These are phyloP conservation scores for Isaurus tuberculatus DNA, from an alignment of 92 coral and sea anemone genomes.

Conservation along the genomic window DNA sequence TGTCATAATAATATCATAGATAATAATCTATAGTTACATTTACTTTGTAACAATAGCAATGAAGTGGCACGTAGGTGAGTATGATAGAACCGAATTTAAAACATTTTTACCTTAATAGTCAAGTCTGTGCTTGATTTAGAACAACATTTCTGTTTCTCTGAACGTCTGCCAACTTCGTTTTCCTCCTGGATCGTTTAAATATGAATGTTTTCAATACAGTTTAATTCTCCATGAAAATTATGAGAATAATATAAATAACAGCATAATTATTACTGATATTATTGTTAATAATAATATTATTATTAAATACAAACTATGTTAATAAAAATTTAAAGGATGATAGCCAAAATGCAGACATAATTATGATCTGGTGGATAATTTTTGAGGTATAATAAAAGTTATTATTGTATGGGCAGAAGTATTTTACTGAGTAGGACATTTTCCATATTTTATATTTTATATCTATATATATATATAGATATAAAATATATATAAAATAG, in stretches of 20 bases:
- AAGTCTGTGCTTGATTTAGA: constrained; percentile 3
- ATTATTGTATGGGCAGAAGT: not conserved
- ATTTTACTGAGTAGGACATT: too few species aligned
- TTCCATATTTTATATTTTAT: too few species aligned
- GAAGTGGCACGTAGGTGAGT: not conserved
- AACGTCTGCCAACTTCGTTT: not conserved
- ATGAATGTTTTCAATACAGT: not conserved
- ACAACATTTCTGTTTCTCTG: not conserved
- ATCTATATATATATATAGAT: too few species aligned
- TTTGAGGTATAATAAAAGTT: too few species aligned
- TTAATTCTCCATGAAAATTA: not conserved
- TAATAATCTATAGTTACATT: not conserved
- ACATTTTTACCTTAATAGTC: not conserved
- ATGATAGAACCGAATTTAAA: not conserved
- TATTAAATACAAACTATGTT: too few species aligned
- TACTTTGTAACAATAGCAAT: not conserved
- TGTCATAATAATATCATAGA: not conserved
- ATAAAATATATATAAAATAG: too few species aligned
- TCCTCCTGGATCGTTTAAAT: not conserved
- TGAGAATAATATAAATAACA: not conserved
- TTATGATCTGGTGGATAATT: too few species aligned
- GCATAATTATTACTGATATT: not conserved
- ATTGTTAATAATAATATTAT: not conserved
- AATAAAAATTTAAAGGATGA: too few species aligned
- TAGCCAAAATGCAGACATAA: too few species aligned